Percentiles rank a stretch among this genome's conserved stretches.
phyloP scores from a whole-genome alignment of 2,797 vertebrate genomes.

The Pseudochirops cupreus region DNA sequence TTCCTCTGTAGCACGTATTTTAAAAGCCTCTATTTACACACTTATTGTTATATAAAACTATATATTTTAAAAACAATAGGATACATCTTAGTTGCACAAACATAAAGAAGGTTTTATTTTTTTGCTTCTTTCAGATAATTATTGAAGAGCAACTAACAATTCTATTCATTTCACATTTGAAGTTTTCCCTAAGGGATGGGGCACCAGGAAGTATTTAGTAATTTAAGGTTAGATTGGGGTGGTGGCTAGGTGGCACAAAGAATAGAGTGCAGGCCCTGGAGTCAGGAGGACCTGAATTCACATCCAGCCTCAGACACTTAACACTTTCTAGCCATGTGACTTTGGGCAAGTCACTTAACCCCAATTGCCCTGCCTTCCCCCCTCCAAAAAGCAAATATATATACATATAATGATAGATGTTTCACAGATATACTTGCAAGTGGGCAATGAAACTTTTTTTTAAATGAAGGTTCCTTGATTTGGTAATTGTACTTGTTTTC shows the following conservation, averaged over 20 bases:
- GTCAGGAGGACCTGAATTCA: too few species aligned
- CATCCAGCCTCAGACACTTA: too few species aligned
- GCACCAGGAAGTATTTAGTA: background rate
- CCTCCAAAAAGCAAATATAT: too few species aligned
- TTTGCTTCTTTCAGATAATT: background rate
- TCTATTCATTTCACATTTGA: background rate
- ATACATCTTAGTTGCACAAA: background rate
- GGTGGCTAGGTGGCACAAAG: too few species aligned
- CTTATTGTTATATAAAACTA: background rate
- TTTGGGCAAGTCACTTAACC: too few species aligned
- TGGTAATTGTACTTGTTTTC: background rate
- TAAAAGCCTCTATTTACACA: background rate
- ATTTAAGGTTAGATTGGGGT: background rate
- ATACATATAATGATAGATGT: too few species aligned
- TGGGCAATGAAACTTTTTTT: background rate
- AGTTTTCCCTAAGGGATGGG: background rate
- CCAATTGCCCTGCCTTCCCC: too few species aligned
- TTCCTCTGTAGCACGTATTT: background rate
- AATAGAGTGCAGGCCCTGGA: too few species aligned
- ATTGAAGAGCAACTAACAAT: background rate
- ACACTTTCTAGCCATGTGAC: too few species aligned
- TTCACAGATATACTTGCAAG: conserved; percentile 11
- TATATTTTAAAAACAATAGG: background rate
- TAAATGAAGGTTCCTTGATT: conserved; percentile 38
- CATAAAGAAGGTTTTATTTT: background rate